A percentile compares a stretch with the other conserved stretches of the same genome.
phyloP scores from a whole-genome alignment of 2,888 invertebrate genomes.

The Empis livida region DNA sequence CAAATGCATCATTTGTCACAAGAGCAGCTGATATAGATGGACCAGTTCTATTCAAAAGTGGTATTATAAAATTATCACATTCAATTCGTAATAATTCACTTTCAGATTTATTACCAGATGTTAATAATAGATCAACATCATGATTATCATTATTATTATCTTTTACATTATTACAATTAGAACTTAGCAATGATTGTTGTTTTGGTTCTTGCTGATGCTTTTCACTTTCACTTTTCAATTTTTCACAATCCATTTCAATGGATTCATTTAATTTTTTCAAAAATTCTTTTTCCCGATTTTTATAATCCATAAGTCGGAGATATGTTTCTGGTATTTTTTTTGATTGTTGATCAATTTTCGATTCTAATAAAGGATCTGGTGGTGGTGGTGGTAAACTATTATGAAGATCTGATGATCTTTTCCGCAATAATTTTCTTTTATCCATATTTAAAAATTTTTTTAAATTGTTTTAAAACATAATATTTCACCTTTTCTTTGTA shows the following conservation, averaged over 20 bases:
- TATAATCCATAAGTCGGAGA: conserved; percentile 19
- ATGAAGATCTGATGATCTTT: conserved; percentile 9
- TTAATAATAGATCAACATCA: not conserved
- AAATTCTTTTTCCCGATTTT: conserved; percentile 22
- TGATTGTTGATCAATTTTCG: not conserved
- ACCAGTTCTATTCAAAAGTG: conserved; percentile 41
- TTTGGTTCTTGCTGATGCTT: not conserved
- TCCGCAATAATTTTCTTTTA: conserved; percentile 10
- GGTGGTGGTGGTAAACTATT: conserved; percentile 7
- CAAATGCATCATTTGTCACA: conserved; percentile 52
- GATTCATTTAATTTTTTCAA: conserved; percentile 22
- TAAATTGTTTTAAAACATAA: not conserved
- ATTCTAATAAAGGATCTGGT: conserved; percentile 5
- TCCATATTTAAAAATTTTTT: conserved; percentile 8
- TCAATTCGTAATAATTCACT: conserved; percentile 26
- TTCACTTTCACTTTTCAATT: conserved; percentile 11
- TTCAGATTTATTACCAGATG: conserved; percentile 9
- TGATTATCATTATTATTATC: not conserved
- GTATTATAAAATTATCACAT: conserved; percentile 28
- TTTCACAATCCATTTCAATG: conserved; percentile 17
- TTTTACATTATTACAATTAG: not conserved
- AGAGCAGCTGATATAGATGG: conserved; percentile 43
- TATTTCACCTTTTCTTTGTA: too few relatives aligned
- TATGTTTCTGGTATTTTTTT: not conserved
- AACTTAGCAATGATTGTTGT: not conserved